phyloP scores from a whole-genome alignment of 2,888 invertebrate genomes.

The Strigamia maritima region DNA sequence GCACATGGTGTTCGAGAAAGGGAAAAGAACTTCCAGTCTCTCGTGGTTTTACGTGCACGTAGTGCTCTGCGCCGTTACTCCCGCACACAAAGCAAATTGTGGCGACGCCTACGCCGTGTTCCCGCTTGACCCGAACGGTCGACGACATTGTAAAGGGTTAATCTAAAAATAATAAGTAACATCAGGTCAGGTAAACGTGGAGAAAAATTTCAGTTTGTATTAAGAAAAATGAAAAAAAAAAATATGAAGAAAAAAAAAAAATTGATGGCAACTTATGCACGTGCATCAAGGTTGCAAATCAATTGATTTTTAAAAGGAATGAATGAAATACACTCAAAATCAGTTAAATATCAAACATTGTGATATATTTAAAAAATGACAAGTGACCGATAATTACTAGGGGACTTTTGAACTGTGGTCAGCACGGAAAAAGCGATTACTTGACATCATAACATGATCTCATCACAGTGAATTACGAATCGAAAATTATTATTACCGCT shows the following conservation, averaged over 20 bases:
- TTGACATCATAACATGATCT: neutral
- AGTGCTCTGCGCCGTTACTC: conserved; percentile 33
- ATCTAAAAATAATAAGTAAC: neutral
- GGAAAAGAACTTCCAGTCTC: conserved; percentile 71
- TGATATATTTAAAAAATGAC: neutral
- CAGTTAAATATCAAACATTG: neutral
- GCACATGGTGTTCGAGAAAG: conserved; percentile 83
- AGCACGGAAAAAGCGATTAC: conserved; percentile 11
- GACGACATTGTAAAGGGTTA: conserved; percentile 34
- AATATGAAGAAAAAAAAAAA: neutral
- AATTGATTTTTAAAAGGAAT: neutral
- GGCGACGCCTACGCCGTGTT: conserved; percentile 32
- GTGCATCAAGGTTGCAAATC: neutral
- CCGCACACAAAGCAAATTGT: conserved; percentile 39
- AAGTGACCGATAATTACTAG: neutral
- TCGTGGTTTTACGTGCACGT: conserved; percentile 62
- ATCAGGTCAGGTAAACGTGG: neutral
- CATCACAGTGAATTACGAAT: neutral
- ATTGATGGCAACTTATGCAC: neutral
- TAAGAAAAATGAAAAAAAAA: neutral
- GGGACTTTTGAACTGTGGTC: conserved; percentile 29
- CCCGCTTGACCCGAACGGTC: conserved; percentile 40
- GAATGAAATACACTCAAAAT: neutral
- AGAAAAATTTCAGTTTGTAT: neutral
- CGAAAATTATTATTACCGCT: neutral